A percentile compares a stretch with the other conserved stretches of the same genome.
Conservation (phyloP, 2,797 vertebrate genomes). For the Coreius guichenoti region DNA sequence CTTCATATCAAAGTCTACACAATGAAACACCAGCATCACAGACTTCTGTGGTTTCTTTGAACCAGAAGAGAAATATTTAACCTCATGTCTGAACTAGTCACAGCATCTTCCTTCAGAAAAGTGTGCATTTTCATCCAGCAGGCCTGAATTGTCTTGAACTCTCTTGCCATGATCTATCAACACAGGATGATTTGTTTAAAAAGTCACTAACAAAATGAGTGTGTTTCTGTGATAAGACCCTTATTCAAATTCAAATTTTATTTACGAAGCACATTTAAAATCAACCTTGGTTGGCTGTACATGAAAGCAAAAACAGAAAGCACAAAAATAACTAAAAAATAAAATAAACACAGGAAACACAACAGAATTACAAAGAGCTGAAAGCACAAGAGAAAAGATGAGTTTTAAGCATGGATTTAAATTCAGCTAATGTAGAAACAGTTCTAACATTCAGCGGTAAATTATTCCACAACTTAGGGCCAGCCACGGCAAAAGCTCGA, state of each 20-base stretch:
- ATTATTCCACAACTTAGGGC: too few relatives aligned
- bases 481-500: too few relatives aligned
- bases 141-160: not conserved
- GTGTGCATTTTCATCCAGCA: not conserved
- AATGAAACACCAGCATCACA: not conserved
- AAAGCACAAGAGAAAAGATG: too few relatives aligned
- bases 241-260: not conserved
- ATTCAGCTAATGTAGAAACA: too few relatives aligned
- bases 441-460: too few relatives aligned
- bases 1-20: constrained; percentile 30
- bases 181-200: not conserved
- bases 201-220: not conserved
- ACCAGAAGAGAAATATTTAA: constrained; percentile 11
- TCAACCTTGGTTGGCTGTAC: too few relatives aligned
- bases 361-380: too few relatives aligned
- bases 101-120: constrained; percentile 4
- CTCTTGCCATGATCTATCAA: not conserved
- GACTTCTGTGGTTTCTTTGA: constrained; percentile 24
- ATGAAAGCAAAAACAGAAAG: too few relatives aligned
- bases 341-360: too few relatives aligned
- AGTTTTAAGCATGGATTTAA: too few relatives aligned
- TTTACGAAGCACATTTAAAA: too few relatives aligned
- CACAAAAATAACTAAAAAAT: too few relatives aligned
- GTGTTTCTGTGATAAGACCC: not conserved
- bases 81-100: not conserved